Conservation (phyloP, 2,113 vertebrate genomes). For the Chamaea fasciata region DNA sequence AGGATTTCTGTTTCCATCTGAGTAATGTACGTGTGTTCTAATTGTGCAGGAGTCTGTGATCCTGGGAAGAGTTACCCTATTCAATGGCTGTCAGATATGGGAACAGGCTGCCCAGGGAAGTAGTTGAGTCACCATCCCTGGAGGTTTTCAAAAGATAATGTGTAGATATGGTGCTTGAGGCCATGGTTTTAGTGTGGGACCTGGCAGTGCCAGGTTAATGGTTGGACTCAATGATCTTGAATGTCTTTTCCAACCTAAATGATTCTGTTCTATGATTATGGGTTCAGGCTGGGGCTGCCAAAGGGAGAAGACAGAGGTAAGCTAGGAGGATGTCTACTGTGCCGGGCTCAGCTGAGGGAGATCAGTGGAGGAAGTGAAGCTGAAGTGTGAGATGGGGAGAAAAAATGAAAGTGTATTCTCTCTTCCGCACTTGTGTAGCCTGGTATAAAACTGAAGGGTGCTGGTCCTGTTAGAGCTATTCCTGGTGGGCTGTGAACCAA, state of each 20-base stretch:
- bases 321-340: neutral
- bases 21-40: neutral
- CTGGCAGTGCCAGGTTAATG: neutral
- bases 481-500: neutral
- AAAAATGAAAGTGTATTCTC: neutral
- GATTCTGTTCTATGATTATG: neutral
- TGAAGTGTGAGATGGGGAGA: neutral
- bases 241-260: neutral
- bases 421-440: rapidly evolving
- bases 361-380: neutral
- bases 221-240: neutral
- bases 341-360: neutral
- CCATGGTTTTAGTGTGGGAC: neutral
- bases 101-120: neutral
- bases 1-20: neutral
- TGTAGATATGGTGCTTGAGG: rapidly evolving
- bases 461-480: neutral
- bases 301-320: neutral
- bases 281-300: neutral
- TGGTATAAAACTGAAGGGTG: neutral
- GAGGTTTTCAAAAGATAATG: neutral
- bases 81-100: neutral
- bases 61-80: neutral
- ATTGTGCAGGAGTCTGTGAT: neutral
- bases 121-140: neutral